phyloP scores from a whole-genome alignment of 2,113 vertebrate species.

The Oreochromis tanganicae region DNA sequence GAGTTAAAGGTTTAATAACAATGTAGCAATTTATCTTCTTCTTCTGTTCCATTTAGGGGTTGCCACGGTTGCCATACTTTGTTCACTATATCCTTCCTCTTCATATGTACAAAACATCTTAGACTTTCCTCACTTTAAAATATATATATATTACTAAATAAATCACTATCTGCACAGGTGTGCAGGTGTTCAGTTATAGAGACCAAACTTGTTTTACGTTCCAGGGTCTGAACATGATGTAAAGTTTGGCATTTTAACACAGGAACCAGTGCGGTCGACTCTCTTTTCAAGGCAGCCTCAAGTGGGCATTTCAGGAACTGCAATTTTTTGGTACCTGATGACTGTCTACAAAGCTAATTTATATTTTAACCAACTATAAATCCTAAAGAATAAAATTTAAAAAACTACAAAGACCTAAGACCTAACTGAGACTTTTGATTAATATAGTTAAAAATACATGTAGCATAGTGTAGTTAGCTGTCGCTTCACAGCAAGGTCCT shows the following conservation, averaged over 20 bases:
- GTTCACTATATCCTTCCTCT: neutral
- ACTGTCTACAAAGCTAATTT: neutral
- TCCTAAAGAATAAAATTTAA: neutral
- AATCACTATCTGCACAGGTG: neutral
- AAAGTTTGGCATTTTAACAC: neutral
- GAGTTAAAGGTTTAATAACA: neutral
- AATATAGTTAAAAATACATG: neutral
- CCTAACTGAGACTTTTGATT: neutral
- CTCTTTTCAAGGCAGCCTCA: neutral
- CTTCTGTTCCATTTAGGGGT: neutral
- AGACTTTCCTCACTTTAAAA: neutral
- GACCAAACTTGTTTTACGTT: neutral
- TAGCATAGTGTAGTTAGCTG: neutral
- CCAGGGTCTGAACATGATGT: neutral
- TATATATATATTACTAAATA: neutral
- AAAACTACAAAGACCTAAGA: neutral
- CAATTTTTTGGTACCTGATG: neutral
- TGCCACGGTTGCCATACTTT: neutral
- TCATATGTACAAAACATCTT: neutral
- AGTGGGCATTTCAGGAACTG: neutral
- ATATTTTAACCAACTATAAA: neutral
- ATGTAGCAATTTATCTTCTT: neutral
- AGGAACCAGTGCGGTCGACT: neutral
- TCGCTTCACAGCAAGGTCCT: neutral
- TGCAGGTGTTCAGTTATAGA: neutral